A percentile compares a stretch with the other conserved stretches of the same genome.
Conservation (phyloP, 2,113 vertebrate species). For the Ammodytes dubius region DNA sequence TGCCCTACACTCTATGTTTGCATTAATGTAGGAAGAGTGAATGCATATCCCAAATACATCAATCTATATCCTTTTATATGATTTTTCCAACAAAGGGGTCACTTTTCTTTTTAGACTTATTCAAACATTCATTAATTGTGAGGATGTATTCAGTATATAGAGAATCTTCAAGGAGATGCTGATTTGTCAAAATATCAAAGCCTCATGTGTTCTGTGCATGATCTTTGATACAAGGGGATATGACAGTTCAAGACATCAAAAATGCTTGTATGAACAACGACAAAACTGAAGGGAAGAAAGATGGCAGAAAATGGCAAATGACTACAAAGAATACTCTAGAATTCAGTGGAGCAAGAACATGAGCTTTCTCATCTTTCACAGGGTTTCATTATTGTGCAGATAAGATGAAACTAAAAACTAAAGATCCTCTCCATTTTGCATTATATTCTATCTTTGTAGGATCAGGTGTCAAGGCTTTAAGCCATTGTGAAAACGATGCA, state of each 20-base stretch:
- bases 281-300: neutral
- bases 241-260: slow-evolving; percentile 4
- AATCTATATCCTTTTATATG: neutral
- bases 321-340: neutral
- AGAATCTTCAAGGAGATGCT: neutral
- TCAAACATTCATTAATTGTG: slow-evolving; percentile 16
- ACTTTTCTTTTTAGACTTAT: slow-evolving; percentile 4
- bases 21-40: slow-evolving; percentile 6
- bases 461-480: neutral
- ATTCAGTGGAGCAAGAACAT: neutral
- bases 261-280: neutral
- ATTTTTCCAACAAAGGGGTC: neutral
- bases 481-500: neutral
- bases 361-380: neutral
- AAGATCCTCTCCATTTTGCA: neutral
- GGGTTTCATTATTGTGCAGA: neutral
- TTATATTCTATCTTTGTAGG: neutral
- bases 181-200: slow-evolving; percentile 9
- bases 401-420: neutral
- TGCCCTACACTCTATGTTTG: neutral
- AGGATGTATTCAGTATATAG: neutral
- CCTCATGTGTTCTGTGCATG: neutral
- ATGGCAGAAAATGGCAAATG: neutral
- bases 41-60: slow-evolving; percentile 24
- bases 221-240: neutral